These are phyloP conservation scores for Nomada hirtipes DNA, from an alignment of 2,888 invertebrate species.

Conservation along the genomic window DNA sequence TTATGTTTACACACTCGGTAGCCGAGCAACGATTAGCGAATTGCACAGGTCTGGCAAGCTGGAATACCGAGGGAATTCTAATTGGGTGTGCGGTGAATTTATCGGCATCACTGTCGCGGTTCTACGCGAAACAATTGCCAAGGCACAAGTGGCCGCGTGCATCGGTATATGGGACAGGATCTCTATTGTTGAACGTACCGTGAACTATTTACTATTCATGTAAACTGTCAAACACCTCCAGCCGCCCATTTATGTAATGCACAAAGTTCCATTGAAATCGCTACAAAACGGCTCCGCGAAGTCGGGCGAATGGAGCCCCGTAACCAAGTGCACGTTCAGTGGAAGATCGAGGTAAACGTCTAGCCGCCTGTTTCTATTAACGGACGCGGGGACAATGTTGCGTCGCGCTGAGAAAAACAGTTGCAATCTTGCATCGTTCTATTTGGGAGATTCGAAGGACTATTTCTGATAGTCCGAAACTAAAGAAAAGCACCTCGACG, in stretches of 20 bases:
- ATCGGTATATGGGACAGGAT: background rate
- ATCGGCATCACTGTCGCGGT: too few relatives aligned
- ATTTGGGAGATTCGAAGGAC: background rate
- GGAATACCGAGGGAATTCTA: too few relatives aligned
- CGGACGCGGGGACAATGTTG: background rate
- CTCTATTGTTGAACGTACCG: background rate
- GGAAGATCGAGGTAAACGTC: too few relatives aligned
- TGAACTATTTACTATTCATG: conserved; percentile 8
- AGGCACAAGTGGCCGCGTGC: background rate
- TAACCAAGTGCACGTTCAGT: background rate
- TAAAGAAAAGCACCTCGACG: too few relatives aligned
- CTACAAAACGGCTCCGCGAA: conserved; percentile 3
- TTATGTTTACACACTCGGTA: too few relatives aligned
- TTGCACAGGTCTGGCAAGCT: too few relatives aligned
- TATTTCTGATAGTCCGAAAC: too few relatives aligned
- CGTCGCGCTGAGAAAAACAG: background rate
- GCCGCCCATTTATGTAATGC: background rate
- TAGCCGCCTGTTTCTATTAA: conserved; percentile 1
- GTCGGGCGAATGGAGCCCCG: background rate
- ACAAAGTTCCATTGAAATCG: conserved; percentile 8
- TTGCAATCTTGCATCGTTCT: background rate
- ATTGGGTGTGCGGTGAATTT: too few relatives aligned
- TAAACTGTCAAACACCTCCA: background rate
- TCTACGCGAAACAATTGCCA: background rate
- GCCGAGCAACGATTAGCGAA: too few relatives aligned